phyloP scores from a whole-genome alignment of 2,113 vertebrate genomes.

The Oreochromis tanganicae region DNA sequence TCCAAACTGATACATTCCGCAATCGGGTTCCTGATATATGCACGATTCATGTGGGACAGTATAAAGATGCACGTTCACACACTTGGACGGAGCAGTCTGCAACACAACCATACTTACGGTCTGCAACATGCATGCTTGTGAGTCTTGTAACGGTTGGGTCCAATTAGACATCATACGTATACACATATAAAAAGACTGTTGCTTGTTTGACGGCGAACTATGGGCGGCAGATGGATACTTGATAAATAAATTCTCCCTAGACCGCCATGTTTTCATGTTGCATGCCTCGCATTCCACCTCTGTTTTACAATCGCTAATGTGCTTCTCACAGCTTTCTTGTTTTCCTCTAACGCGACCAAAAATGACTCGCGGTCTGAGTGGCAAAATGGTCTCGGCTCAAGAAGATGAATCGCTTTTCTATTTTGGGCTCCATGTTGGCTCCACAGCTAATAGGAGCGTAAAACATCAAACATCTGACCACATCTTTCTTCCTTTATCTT shows the following conservation, averaged over 20 bases:
- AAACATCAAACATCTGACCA: constrained; percentile 25
- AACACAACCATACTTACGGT: not conserved
- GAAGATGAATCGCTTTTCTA: constrained; percentile 42
- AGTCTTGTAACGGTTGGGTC: constrained; percentile 26
- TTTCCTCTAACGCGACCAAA: constrained; percentile 62
- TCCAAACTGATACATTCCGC: constrained; percentile 55
- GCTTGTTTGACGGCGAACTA: constrained; percentile 52
- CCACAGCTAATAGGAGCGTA: constrained; percentile 2
- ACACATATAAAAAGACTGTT: constrained; percentile 37
- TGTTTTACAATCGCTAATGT: constrained; percentile 71
- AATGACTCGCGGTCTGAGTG: constrained; percentile 46
- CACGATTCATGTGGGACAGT: not conserved
- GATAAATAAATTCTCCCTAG: constrained; percentile 66
- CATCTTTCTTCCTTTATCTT: constrained; percentile 6
- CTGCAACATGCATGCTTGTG: not conserved
- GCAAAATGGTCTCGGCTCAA: constrained; percentile 43
- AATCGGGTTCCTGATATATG: constrained; percentile 22
- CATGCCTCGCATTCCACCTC: constrained; percentile 65
- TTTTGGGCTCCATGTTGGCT: constrained; percentile 25
- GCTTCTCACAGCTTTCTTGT: constrained; percentile 60
- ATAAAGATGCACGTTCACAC: not conserved
- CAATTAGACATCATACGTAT: constrained; percentile 54
- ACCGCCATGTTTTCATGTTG: constrained; percentile 71
- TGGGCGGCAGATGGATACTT: constrained; percentile 67
- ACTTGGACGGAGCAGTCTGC: not conserved